Evolutionary conservation across 2,888 invertebrate genomes (phyloP), one percentile per base, ranked within the genome.

Genomic region (Ligdia adustata): DNA sequence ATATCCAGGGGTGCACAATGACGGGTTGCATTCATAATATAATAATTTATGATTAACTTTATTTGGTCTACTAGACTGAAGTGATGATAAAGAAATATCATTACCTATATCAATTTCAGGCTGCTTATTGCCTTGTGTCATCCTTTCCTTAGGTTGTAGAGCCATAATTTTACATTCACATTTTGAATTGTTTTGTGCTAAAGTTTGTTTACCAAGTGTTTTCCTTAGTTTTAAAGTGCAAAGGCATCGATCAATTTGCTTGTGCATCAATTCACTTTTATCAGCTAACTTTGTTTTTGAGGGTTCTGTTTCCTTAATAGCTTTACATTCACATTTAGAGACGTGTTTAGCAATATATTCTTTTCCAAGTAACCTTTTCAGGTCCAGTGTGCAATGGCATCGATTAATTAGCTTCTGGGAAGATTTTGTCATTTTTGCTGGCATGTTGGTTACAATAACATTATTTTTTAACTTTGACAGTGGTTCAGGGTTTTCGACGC

Each of bases 11-110:
- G 38, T 51, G 46, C 69, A 75, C 41, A 65, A 55, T 18, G 35
- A 37, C 9, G 69, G 68, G 44, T 69, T 64, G 57, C 67, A 73
- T 54, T 72, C 68, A 47, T 65, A 66, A 4, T 67, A 61, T 15
- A 59, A 22, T 9, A 64, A 53, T 7, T 48, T 29, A 26, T 20
- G 35, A 22, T n/a, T n/a, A n/a, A n/a, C n/a, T n/a, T n/a, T 6
- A 1, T 2, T 4, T 22, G 7, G 22, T 22, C 7, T 18, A 5
- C 18, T 4, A 18, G 6, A 18, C 18, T 18, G 1, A 18, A 18
- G 6, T n/a, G 7, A 4, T 7, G 22, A 3, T n/a, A n/a, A n/a
- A n/a, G n/a, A 22, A 22, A 7, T 22, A 22, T n/a, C 3, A 6
- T 22, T 7, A 22, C n/a, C 7, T 6, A 22, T 3, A n/a, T 22